Base-by-base conservation (phyloP, 2,797 vertebrate genomes). In the Spinus olivaceus region DNA sequence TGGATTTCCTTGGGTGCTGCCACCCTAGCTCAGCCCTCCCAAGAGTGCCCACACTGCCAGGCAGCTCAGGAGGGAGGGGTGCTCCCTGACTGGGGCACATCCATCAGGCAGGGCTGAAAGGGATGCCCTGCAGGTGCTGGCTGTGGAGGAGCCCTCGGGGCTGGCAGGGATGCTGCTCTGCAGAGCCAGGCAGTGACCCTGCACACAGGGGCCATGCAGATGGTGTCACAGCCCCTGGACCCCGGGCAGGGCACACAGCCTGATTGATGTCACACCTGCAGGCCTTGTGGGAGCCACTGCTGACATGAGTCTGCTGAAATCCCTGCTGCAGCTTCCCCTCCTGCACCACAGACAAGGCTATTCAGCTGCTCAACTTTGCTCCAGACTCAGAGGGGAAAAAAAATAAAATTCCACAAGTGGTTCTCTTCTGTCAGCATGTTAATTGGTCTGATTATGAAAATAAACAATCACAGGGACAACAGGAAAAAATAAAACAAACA, bases 401-500 rank as follows among this genome's bases (percentile, higher is more conserved):
- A 44, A 27, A 39, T 44, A 41, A n/a, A 54, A 85, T 35, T 54
- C 59, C 80, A 67, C 81, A 81, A 97, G 82, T 73, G 41, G 28
- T 50, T 91, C 69, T 51, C 60, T 92, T 95, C 79, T 86, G 53
- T 88, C 63, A 25, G 77, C 73, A 65, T 44, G 56, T 63, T 91
- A 95, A 90, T 90, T 96, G 92, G 92, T 69, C 92, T 94, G 94
- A 94, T 95, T 94, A 96, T 87, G 86, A 95, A 95, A 92, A 64
- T 81, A 93, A 91, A 87, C 73, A 89, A 70, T 60, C 54, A 66
- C 12, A 71, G 46, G 33, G 60, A 78, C 47, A 87, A 44, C 41
- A 78, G 53, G 4, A 28, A 66, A 53, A 49, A 42, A 47, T 14
- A 13, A 63, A 80, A 25, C 23, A 90, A 93, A 87, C n/a, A 69